Conservation (phyloP, 53 echinoderm and acorn worm species). For the Antedon mediterranea region DNA sequence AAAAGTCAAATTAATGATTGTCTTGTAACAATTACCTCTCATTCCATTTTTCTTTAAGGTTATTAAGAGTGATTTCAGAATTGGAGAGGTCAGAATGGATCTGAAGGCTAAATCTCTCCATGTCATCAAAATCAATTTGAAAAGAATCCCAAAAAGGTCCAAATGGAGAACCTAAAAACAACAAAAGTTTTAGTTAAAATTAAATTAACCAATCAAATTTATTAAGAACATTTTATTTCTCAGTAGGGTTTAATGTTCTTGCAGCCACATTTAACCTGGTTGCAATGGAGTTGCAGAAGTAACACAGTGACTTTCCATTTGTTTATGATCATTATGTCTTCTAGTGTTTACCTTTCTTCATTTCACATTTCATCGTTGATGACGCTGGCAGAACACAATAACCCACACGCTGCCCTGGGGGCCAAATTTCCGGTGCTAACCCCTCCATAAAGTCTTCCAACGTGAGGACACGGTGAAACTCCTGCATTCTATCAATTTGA, state of each 20-base stretch:
- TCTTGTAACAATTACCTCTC: slow-evolving; percentile 18
- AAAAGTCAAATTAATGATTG: not conserved
- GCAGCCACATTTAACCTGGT: too few species aligned
- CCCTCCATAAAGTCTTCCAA: slow-evolving; percentile 89
- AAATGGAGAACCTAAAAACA: slow-evolving; percentile 92
- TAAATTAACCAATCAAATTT: too few species aligned
- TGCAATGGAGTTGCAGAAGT: too few species aligned
- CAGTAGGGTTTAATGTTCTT: too few species aligned
- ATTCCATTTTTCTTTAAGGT: slow-evolving; percentile 41
- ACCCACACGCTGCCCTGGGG: slow-evolving; percentile 40
- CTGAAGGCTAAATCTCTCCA: slow-evolving; percentile 43
- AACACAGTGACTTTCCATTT: too few species aligned
- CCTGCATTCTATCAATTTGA: slow-evolving; percentile 34
- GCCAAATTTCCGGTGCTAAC: slow-evolving; percentile 64
- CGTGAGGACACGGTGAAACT: slow-evolving; percentile 59
- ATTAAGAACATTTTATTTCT: not conserved
- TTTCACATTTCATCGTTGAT: slow-evolving; percentile 29
- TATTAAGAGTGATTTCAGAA: not conserved
- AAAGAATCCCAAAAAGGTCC: slow-evolving; percentile 86
- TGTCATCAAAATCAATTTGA: slow-evolving; percentile 60
- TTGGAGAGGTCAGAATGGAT: slow-evolving; percentile 38
- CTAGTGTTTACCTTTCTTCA: slow-evolving; percentile 56
- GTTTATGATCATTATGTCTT: too few species aligned
- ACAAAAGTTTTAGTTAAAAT: too few species aligned
- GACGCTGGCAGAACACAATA: slow-evolving; percentile 42